Evolutionary conservation across 2,797 vertebrate genomes (phyloP).

Genomic region (Microchirus variegatus): DNA sequence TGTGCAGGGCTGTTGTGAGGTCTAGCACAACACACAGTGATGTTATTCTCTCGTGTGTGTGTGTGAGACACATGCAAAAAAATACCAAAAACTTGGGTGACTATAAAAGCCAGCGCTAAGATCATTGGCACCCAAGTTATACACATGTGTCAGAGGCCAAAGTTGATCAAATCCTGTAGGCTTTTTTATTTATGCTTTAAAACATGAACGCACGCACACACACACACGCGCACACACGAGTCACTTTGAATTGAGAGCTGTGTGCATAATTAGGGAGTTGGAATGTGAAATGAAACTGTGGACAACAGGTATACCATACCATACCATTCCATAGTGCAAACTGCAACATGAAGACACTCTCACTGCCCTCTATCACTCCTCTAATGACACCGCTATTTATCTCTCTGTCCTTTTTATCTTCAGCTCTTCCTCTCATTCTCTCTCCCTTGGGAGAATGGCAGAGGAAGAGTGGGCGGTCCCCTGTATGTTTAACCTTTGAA

Average conservation of each 20-base stretch:
- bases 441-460: constrained; percentile 49
- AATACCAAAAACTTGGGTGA: background rate
- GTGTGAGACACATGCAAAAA: background rate
- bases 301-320: constrained; percentile 30
- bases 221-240: background rate
- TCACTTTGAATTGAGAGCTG: constrained; percentile 32
- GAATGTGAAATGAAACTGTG: constrained; percentile 18
- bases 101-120: background rate
- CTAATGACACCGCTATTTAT: constrained; percentile 25
- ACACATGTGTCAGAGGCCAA: constrained; percentile 30
- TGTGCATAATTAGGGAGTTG: constrained; percentile 14
- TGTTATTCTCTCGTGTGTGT: background rate
- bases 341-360: constrained; percentile 13
- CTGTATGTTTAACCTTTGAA: constrained; percentile 81
- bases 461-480: constrained; percentile 61
- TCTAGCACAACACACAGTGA: background rate
- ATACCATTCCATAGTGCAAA: background rate
- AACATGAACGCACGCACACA: no score
- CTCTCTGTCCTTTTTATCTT: constrained; percentile 50
- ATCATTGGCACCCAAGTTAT: constrained; percentile 4
- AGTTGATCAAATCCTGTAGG: constrained; percentile 13
- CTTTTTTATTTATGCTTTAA: constrained; percentile 20
- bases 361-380: constrained; percentile 15
- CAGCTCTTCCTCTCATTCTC: constrained; percentile 52
- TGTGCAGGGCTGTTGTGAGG: background rate